Evolutionary conservation across 2,888 invertebrate species (phyloP), one percentile per base, ranked within the genome.

Genomic region (Laspeyria flexula): DNA sequence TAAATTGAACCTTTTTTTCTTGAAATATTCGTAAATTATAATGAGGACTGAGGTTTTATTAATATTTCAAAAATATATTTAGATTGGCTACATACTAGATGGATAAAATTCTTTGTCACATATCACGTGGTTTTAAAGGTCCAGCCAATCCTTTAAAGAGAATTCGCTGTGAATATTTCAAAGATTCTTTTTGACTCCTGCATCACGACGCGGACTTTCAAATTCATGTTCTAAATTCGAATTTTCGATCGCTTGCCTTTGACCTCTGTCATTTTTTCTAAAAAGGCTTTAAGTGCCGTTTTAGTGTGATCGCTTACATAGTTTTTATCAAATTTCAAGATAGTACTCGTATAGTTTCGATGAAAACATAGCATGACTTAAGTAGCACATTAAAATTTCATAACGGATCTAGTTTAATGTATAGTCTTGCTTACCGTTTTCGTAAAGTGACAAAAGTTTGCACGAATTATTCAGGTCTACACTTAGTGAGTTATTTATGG

Each of bases 401-500:
- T 12, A 29, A 27, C 16, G 13, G 33, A 11, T 41, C 21, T 50
- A 43, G 52, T 42, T 30, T 46, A 40, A 40, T n/a, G 16, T n/a
- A 34, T n/a, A 31, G 33, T 41, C 35, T 47, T 41, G 15, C 35
- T 6, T 18, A 5, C 27, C 9, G 29, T 27, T 16, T 46, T 35
- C 27, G 29, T 34, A 29, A 41, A 52, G 49, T 46, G 50, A 34
- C 21, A 37, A 38, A 66, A 65, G 63, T 65, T 59, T 9, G 4
- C 18, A 38, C 47, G 46, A 62, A 59, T 66, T 62, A 66, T 66
- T 66, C 55, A 59, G 43, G 37, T 43, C 30, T 42, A 53, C 59
- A 53, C 53, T 62, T 52, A 45, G 37, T 42, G 55, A 66, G 66
- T 65, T 62, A 65, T 62, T 59, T 66, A 65, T 51, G 66, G 38